Conservation (phyloP, 2,888 invertebrate species). For the Pseudococcus jackbeardsleyi region DNA sequence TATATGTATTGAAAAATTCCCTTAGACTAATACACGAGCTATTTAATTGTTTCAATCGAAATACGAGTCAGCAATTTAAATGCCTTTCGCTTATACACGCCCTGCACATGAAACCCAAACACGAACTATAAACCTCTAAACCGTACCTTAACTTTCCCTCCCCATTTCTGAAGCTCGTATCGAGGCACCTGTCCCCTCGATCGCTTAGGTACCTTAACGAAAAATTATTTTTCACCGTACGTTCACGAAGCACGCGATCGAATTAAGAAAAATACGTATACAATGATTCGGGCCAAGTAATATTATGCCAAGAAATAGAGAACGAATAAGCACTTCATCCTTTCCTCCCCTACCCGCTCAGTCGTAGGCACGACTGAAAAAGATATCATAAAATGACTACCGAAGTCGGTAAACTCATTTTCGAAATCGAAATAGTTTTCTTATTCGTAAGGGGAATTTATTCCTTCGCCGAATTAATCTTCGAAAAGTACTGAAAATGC, state of each 20-base stretch:
- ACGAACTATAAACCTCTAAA: background rate
- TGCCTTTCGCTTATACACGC: background rate
- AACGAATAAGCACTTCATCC: background rate
- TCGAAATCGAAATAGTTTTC: background rate
- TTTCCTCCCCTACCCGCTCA: no score
- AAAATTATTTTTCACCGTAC: background rate
- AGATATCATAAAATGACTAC: background rate
- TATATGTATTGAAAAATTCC: background rate
- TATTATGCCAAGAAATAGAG: background rate
- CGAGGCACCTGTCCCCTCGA: background rate
- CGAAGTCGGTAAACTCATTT: background rate
- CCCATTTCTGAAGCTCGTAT: no score
- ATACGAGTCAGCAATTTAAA: background rate
- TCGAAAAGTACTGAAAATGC: background rate
- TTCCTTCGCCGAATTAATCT: background rate
- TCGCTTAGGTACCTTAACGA: background rate
- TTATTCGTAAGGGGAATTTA: background rate
- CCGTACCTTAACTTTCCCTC: no score
- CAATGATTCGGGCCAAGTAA: background rate
- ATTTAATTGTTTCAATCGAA: background rate
- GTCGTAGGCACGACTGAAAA: background rate
- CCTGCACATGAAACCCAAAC: background rate
- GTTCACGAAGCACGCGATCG: background rate
- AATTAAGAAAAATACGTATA: background rate
- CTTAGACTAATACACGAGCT: background rate